phyloP scores from a whole-genome alignment of 2,113 vertebrate genomes.

The Lepisosteus oculatus region DNA sequence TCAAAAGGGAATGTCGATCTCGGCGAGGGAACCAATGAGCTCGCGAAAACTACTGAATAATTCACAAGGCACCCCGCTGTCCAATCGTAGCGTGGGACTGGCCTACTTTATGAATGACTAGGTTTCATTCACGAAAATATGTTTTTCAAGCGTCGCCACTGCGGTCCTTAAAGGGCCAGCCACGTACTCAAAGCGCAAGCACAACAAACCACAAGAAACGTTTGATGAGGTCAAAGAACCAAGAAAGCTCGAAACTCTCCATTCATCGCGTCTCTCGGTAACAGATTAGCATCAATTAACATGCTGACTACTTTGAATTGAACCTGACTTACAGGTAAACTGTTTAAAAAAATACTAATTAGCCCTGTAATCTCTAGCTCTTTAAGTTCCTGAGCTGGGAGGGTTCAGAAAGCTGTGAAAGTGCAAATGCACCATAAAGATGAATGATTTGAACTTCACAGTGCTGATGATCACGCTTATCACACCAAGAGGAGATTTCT shows the following conservation, averaged over 20 bases:
- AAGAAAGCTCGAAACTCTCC: not conserved
- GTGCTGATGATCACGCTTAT: no score
- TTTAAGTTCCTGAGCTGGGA: no score
- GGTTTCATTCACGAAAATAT: slow-evolving; percentile 70
- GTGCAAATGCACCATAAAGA: no score
- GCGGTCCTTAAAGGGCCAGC: slow-evolving; percentile 57
- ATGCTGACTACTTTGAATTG: no score
- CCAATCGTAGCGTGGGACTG: slow-evolving; percentile 52
- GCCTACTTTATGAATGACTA: slow-evolving; percentile 75
- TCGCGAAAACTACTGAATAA: slow-evolving; percentile 25
- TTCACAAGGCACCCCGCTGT: slow-evolving; percentile 17
- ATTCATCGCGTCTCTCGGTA: no score
- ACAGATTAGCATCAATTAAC: no score
- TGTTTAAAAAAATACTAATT: no score
- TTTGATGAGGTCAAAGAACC: not conserved
- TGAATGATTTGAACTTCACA: no score
- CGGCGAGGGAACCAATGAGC: slow-evolving; percentile 44
- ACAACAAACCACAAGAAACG: not conserved
- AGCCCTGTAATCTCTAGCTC: no score
- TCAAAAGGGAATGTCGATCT: slow-evolving; percentile 21
- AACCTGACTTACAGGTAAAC: no score
- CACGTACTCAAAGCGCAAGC: not conserved
- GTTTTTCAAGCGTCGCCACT: slow-evolving; percentile 35
- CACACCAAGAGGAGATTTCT: no score
- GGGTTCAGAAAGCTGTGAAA: no score